These are phyloP conservation scores for Drosophila paranaensis DNA, from an alignment of 2,888 invertebrate species.

Conservation along the genomic window DNA sequence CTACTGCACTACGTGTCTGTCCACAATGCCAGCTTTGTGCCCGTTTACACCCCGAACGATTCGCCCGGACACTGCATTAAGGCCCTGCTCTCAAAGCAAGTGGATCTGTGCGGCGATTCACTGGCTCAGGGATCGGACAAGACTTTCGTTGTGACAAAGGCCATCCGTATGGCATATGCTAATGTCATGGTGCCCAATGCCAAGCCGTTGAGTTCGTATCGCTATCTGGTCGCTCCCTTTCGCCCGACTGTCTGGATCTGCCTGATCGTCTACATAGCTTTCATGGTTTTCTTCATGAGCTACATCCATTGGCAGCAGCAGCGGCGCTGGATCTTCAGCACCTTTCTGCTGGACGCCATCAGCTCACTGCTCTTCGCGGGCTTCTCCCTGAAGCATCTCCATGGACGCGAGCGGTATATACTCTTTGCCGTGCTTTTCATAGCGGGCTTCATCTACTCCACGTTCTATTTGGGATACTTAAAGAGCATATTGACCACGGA, in stretches of 20 bases:
- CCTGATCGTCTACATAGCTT: conserved; percentile 42
- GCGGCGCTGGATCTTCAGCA: conserved; percentile 59
- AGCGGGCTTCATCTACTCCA: conserved; percentile 63
- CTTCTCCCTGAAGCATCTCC: conserved; percentile 42
- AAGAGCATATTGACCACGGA: conserved; percentile 68
- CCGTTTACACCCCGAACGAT: conserved; percentile 28
- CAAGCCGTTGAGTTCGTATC: conserved; percentile 51
- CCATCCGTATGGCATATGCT: conserved; percentile 59
- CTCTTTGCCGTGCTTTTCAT: conserved; percentile 59
- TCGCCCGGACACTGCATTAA: conserved; percentile 53
- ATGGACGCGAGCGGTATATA: conserved; percentile 57
- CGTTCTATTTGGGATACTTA: conserved; percentile 54
- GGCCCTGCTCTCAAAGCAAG: conserved; percentile 17
- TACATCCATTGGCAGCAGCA: conserved; percentile 56
- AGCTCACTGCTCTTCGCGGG: conserved; percentile 59
- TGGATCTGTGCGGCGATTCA: conserved; percentile 60
- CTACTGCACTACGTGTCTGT: conserved; percentile 35
- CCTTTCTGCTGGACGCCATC: conserved; percentile 63
- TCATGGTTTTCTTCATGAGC: conserved; percentile 63
- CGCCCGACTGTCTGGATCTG: conserved; percentile 54
- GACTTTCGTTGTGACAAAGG: conserved; percentile 32
- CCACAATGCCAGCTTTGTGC: conserved; percentile 59
- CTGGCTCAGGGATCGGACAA: conserved; percentile 38
- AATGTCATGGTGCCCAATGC: conserved; percentile 63
- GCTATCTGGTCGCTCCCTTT: conserved; percentile 60